Percentiles rank a stretch among this genome's conserved stretches.
phyloP scores from a whole-genome alignment of 2,888 invertebrate species.

The Chloroclystis v-ata region DNA sequence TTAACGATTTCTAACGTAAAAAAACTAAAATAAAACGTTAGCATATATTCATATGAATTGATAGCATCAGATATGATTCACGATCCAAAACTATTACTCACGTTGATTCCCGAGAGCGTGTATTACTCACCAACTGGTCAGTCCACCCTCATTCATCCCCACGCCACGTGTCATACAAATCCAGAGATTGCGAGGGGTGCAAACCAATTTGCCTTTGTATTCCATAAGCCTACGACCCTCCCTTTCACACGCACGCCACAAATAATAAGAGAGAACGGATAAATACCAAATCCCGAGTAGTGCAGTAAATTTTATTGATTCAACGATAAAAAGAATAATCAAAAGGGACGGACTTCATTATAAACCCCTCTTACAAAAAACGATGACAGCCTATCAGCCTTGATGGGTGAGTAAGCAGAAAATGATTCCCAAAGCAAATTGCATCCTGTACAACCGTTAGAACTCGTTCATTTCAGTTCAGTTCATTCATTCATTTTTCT shows the following conservation, averaged over 20 bases:
- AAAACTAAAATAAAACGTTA: background rate
- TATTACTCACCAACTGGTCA: conserved; percentile 25
- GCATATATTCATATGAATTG: background rate
- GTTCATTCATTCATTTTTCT: conserved; percentile 17
- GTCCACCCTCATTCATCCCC: conserved; percentile 49
- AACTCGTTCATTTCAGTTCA: conserved; percentile 40
- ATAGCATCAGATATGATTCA: background rate
- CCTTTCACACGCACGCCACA: conserved; percentile 33
- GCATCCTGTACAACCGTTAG: conserved; percentile 39
- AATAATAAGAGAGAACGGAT: conserved; percentile 31
- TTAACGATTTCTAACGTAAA: too few relatives aligned
- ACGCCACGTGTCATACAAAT: conserved; percentile 64
- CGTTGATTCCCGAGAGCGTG: conserved; percentile 12
- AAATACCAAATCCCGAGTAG: conserved; percentile 38
- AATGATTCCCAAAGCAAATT: conserved; percentile 39
- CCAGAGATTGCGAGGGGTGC: conserved; percentile 54
- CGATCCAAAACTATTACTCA: conserved; percentile 7
- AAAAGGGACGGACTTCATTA: conserved; percentile 10
- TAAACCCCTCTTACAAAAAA: conserved; percentile 12
- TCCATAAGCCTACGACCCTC: conserved; percentile 43
- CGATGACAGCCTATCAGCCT: conserved; percentile 31
- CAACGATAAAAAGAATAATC: conserved; percentile 9
- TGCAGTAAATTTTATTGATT: conserved; percentile 20
- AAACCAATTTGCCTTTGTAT: conserved; percentile 64
- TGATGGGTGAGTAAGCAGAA: conserved; percentile 54